Evolutionary conservation across 2,888 invertebrate species (phyloP).

Genomic region (Entomobrya multifasciata): DNA sequence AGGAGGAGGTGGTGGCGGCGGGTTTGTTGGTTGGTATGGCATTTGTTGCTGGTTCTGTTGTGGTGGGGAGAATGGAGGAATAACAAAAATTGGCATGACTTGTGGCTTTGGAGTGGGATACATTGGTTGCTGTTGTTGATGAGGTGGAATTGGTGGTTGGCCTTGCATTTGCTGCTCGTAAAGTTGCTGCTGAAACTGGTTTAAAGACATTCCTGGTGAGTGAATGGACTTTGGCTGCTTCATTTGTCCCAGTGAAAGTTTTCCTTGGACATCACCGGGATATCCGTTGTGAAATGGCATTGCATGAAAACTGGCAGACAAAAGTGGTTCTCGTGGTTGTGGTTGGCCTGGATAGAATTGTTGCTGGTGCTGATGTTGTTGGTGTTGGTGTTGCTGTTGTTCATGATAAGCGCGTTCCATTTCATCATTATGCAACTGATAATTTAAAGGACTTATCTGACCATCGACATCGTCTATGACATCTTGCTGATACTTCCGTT

Average conservation of each 20-base stretch:
- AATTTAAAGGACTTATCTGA: slow-evolving; percentile 28
- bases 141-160: not conserved
- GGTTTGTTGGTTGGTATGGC: not conserved
- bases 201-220: not conserved
- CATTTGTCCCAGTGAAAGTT: slow-evolving; percentile 15
- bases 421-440: slow-evolving; percentile 41
- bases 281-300: not conserved
- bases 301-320: slow-evolving; percentile 4
- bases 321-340: not conserved
- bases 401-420: not conserved
- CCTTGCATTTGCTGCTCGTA: slow-evolving; percentile 22
- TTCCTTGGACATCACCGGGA: not conserved
- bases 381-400: slow-evolving; percentile 13
- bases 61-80: not conserved
- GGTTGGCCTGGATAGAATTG: not conserved
- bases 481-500: slow-evolving; percentile 40
- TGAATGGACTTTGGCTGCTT: slow-evolving; percentile 20
- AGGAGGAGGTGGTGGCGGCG: not conserved
- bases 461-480: not conserved
- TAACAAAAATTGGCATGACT: slow-evolving; percentile 6
- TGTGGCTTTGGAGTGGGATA: slow-evolving; percentile 23
- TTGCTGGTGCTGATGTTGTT: not conserved
- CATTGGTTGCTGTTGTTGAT: not conserved
- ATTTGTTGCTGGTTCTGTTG: not conserved
- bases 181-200: slow-evolving; percentile 45